phyloP scores from a whole-genome alignment of 2,113 vertebrate species.

The Phylloscopus trochiloides region DNA sequence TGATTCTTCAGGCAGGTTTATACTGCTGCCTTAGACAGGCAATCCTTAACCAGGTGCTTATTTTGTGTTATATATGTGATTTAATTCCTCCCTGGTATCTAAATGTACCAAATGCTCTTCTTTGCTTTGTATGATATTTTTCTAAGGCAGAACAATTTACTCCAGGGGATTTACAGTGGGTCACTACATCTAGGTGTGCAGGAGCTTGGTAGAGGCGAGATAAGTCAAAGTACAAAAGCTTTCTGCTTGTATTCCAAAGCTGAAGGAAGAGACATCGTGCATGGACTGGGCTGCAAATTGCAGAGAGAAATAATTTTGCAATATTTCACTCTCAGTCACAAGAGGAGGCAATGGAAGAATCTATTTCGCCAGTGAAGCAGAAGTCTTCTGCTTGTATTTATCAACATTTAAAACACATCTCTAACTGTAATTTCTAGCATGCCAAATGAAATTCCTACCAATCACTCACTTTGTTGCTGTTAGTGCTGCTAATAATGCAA shows the following conservation, averaged over 20 bases:
- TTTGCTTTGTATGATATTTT: not conserved
- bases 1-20: not conserved
- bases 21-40: not conserved
- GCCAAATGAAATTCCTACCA: slow-evolving; percentile 30
- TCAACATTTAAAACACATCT: not conserved
- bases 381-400: slow-evolving; percentile 14
- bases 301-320: not conserved
- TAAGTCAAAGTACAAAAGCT: not conserved
- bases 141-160: not conserved
- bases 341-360: not conserved
- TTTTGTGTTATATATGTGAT: not conserved
- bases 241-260: not conserved
- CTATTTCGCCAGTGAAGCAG: not conserved
- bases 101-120: not conserved
- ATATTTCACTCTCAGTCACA: not conserved
- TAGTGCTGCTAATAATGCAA: not conserved
- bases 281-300: not conserved
- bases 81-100: not conserved
- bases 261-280: not conserved
- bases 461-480: not conserved
- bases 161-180: not conserved
- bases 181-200: not conserved
- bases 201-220: not conserved
- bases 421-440: not conserved
- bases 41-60: not conserved